Base-by-base conservation (phyloP, 2,113 vertebrate species). In the Chauna torquata region DNA sequence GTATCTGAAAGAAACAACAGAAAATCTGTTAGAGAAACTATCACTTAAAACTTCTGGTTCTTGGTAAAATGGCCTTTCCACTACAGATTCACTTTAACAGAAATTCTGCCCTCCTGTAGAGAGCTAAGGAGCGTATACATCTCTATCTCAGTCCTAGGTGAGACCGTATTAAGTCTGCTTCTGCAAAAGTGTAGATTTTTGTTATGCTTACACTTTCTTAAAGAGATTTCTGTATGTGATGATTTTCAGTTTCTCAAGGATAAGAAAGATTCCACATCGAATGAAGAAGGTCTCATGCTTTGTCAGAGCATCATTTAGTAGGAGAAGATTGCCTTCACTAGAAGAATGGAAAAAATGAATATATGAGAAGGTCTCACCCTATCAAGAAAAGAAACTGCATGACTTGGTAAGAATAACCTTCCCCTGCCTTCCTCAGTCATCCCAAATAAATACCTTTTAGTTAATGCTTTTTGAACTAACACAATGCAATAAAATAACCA, bases 201-300 rank as follows among this genome's bases (percentile, higher is more conserved):
- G 45, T 57, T 86, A 45, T 8, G 32, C 99, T 99, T 97, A 99
- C 99, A 99, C 99, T 99, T 99, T 99, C 97, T 99, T 99, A 93
- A 99, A 99, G 88, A 99, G 99, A 96, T 99, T 99, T 95, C 99
- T 98, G 97, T 99, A 99, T 4, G 99, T 99, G 98, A 99, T 99
- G 93, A 99, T 99, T 96, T 99, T 99, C 61, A 99, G 98, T 94
- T 99, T 99, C 96, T 99, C 99, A 17, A 99, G 98, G 96, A 99
- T 99, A 82, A 99, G 99, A 97, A 99, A 99, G 96, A 99, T 99
- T 23, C 99, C 99, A 7, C 99, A 99, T 95, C 99, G 99, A 96
- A 99, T 99, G 96, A 99, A 99, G 96, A 99, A 99, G 3, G 99
- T 99, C 97, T 99, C 99, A 4, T 99, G 99, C 96, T 98, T 99